A percentile compares a stretch with the other conserved stretches of the same genome.
phyloP scores from a whole-genome alignment of 2,888 invertebrate genomes.

The Cecidostiba fungosa region DNA sequence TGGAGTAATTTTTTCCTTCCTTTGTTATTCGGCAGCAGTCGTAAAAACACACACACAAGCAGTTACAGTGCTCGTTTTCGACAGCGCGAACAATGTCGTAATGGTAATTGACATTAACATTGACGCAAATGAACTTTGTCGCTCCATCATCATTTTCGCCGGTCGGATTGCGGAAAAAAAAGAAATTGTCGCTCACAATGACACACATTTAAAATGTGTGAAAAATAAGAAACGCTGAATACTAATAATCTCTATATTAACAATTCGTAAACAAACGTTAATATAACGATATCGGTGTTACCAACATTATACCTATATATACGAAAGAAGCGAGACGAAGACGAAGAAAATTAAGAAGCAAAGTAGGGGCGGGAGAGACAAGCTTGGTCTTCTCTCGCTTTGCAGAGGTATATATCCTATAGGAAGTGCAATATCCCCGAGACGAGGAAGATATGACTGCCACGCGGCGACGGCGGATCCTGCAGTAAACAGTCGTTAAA shows the following conservation, averaged over 20 bases:
- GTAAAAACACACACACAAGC: background rate
- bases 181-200: background rate
- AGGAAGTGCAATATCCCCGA: constrained; percentile 49
- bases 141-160: constrained; percentile 28
- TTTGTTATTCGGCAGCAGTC: background rate
- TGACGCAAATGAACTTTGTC: constrained; percentile 34
- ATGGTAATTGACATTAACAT: constrained; percentile 51
- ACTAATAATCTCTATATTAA: no score
- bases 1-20: background rate
- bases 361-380: background rate
- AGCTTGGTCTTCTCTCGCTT: background rate
- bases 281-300: no score
- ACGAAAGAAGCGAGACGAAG: constrained; percentile 11
- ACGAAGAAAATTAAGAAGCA: constrained; percentile 2
- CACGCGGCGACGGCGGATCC: constrained; percentile 56
- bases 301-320: no score
- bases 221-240: no score
- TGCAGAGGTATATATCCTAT: background rate
- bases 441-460: constrained; percentile 24
- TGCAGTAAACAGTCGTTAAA: constrained; percentile 63
- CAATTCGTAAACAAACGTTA: no score
- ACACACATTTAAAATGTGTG: background rate
- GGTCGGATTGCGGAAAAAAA: background rate
- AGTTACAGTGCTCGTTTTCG: constrained; percentile 4
- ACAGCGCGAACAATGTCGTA: background rate